A percentile compares a stretch with the other conserved stretches of the same genome.
These are phyloP conservation scores for Actinia equina DNA, from an alignment of 64 coral and sea anemone species.

Conservation along the genomic window DNA sequence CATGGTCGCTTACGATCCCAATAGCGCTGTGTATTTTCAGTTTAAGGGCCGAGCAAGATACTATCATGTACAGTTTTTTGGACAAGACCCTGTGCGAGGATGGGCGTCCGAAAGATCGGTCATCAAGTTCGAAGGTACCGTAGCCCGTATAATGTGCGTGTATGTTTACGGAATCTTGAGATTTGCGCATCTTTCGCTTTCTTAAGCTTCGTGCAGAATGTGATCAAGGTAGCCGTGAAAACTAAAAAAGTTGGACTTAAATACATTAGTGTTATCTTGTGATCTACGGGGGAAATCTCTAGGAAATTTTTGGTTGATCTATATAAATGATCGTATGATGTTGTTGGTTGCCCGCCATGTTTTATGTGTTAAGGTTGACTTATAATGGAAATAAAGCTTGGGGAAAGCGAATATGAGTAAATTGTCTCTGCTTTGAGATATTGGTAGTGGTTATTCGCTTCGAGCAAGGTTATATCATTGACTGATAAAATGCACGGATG, in stretches of 20 bases:
- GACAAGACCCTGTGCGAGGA: conserved; percentile 90
- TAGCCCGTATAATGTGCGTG: background rate
- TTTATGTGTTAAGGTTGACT: background rate
- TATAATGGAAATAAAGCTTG: background rate
- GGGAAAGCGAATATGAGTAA: background rate
- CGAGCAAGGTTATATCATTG: background rate
- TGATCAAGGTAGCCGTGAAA: background rate
- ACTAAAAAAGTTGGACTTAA: background rate
- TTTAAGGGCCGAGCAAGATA: conserved; percentile 94
- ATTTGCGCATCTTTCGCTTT: conserved; percentile 25
- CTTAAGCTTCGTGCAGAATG: background rate
- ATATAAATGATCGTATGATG: background rate
- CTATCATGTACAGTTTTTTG: conserved; percentile 99
- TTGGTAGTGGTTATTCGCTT: background rate
- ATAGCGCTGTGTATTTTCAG: conserved; percentile 90
- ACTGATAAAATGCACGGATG: background rate
- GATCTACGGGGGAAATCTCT: background rate
- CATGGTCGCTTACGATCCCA: conserved; percentile 96
- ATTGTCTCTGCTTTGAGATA: background rate
- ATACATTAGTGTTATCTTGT: background rate
- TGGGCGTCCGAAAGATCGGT: conserved; percentile 94
- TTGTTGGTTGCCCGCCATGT: conserved; percentile 7
- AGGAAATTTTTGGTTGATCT: background rate
- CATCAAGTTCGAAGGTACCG: conserved; percentile 92
- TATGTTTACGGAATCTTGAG: conserved; percentile 22